A percentile compares a stretch with the other conserved stretches of the same genome.
Evolutionary conservation across 2,888 invertebrate genomes (phyloP).

Genomic region (Spisula subtruncata): DNA sequence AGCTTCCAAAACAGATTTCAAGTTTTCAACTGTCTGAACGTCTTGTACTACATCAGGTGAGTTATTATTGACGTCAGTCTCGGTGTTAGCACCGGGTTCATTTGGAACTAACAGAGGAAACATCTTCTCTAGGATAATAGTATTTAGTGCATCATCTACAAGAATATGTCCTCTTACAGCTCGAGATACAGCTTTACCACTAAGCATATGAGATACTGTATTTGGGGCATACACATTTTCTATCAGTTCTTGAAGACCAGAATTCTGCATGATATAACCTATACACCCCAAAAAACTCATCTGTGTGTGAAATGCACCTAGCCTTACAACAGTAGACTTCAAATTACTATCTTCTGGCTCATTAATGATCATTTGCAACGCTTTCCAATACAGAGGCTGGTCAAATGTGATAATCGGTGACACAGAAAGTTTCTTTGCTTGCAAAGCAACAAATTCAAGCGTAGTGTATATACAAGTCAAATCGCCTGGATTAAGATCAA

Average conservation of each 20-base stretch:
- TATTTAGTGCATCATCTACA: slow-evolving; percentile 15
- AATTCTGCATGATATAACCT: slow-evolving; percentile 71
- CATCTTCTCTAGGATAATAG: neutral
- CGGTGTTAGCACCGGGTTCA: neutral
- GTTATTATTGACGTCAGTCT: too few species aligned
- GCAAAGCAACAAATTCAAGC: slow-evolving; percentile 53
- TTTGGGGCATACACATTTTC: slow-evolving; percentile 70
- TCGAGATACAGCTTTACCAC: slow-evolving; percentile 70
- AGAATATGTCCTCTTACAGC: slow-evolving; percentile 72
- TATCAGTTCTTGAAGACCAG: slow-evolving; percentile 72
- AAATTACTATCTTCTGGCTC: slow-evolving; percentile 40
- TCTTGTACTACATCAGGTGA: too few species aligned
- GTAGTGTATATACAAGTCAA: slow-evolving; percentile 67
- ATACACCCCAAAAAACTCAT: slow-evolving; percentile 76
- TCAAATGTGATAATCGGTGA: slow-evolving; percentile 73
- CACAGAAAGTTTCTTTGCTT: slow-evolving; percentile 28
- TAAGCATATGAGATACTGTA: slow-evolving; percentile 70
- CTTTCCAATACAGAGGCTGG: slow-evolving; percentile 73
- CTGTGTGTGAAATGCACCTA: slow-evolving; percentile 65
- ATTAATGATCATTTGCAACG: slow-evolving; percentile 41
- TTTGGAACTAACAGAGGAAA: neutral
- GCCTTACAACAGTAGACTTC: slow-evolving; percentile 47
- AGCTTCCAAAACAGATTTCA: too few species aligned
- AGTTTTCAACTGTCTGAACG: too few species aligned
- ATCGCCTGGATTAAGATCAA: slow-evolving; percentile 63